Conservation (phyloP, 2,888 invertebrate genomes). For the Venusia cambrica region DNA sequence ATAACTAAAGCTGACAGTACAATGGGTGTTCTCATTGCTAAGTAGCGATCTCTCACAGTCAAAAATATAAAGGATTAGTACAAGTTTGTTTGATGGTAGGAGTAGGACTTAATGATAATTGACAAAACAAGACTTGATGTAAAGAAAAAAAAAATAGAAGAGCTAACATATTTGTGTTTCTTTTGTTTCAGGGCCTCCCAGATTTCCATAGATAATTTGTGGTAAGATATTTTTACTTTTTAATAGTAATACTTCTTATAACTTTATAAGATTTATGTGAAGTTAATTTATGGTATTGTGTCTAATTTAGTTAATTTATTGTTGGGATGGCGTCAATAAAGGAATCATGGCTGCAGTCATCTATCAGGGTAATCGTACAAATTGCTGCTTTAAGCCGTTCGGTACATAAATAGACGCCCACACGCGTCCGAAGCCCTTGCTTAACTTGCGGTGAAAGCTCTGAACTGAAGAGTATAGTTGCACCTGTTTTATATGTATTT, state of each 20-base stretch:
- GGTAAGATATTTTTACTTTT: slow-evolving; percentile 23
- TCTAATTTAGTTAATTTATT: slow-evolving; percentile 9
- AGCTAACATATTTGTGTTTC: slow-evolving; percentile 11
- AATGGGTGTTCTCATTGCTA: too few species aligned
- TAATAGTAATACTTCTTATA: background rate
- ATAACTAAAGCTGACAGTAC: too few species aligned
- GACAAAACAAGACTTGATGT: too few species aligned
- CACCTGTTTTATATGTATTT: slow-evolving; percentile 13
- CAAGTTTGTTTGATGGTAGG: too few species aligned
- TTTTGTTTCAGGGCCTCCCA: slow-evolving; percentile 24
- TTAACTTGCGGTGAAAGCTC: slow-evolving; percentile 32
- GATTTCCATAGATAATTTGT: slow-evolving; percentile 14
- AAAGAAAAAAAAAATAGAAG: too few species aligned
- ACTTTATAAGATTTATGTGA: slow-evolving; percentile 7
- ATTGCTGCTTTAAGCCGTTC: slow-evolving; percentile 33
- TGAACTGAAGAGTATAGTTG: slow-evolving; percentile 19
- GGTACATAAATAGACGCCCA: slow-evolving; percentile 44
- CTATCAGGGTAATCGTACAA: slow-evolving; percentile 34
- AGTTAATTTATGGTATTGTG: too few species aligned
- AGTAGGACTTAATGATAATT: too few species aligned
- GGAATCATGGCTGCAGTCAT: slow-evolving; percentile 13
- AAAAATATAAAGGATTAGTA: too few species aligned
- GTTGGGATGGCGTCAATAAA: slow-evolving; percentile 14
- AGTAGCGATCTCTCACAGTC: too few species aligned
- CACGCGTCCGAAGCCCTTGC: slow-evolving; percentile 22